Base-by-base conservation (phyloP, 2,797 vertebrate genomes). In the Echiichthys vipera region DNA sequence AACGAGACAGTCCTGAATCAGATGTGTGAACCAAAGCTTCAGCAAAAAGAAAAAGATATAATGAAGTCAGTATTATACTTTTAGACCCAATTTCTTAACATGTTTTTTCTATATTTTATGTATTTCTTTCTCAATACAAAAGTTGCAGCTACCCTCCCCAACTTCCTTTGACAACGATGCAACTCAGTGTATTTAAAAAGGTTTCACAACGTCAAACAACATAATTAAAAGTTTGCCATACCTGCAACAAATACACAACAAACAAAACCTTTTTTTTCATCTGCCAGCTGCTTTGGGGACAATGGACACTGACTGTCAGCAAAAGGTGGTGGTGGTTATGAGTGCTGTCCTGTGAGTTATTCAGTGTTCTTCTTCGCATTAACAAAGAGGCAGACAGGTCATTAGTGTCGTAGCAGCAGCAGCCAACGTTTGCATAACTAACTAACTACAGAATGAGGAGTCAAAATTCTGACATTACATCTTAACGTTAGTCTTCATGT, bases 241-340 rank as follows among this genome's bases (percentile, higher is more conserved):
- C n/a, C n/a, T n/a, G n/a, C n/a, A n/a, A n/a, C n/a, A n/a, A n/a
- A n/a, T n/a, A n/a, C n/a, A 66, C 42, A 55, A 46, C 42, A 63
- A 50, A 37, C 53, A 29, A 15, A 65, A 32, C 27, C 30, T 62
- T n/a, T n/a, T n/a, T n/a, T n/a, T n/a, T 32, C 37, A 62, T 14
- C 62, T 63, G 27, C 22, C 67, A 76, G 68, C 57, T 67, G 54
- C 57, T 72, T 5, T 13, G 5, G 51, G 37, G n/a, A 34, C 45
- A 2, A 20, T 15, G 7, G 34, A 59, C 37, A 5, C 29, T 54
- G 3, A 36, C 49, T 71, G 67, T 56, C 66, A 71, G 29, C 63
- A 22, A 50, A 34, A 39, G 3, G 34, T 8, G 17, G 29, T 30
- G 17, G 29, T 53, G 50, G 22, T 45, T 24, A 6, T 13, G 43